Evolutionary conservation across 2,797 vertebrate genomes (phyloP), one percentile per base, ranked within the genome.

Genomic region (Kryptolebias ocellatus): DNA sequence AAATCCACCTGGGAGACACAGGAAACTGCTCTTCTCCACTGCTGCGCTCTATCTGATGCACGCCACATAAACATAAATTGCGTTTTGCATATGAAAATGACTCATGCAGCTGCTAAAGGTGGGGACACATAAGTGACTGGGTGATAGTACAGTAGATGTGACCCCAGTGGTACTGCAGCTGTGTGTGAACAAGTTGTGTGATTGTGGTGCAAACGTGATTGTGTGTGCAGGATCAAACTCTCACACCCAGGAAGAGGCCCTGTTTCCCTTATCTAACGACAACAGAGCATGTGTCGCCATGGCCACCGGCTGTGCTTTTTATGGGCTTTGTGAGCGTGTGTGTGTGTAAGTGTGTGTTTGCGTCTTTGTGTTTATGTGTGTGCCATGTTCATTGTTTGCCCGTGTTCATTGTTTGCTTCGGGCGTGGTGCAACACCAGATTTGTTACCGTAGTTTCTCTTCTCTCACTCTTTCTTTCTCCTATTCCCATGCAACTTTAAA

Each of bases 231-330:
- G 84, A 81, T 85, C 83, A 88, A 77, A 87, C 84, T 89, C 80
- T 85, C 85, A 89, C 82, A 90, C 85, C 85, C 87, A 90, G 91
- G 90, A 93, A 92, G 89, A 90, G 91, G 90, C 90, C 84, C 84
- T 84, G 87, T 87, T 90, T 86, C 87, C 82, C 89, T 92, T 92
- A 92, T 91, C 91, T 91, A 89, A 91, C 87, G 82, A 88, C 89
- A 90, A 86, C 89, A 92, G 90, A 91, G 88, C 88, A 81, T 89
- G 87, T 90, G 92, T 90, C 87, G 74, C 83, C 88, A 89, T 92
- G 90, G 88, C 88, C 90, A 91, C 87, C 74, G 88, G 91, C 90
- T 90, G 89, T 62, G 76, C 86, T 89, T 86, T 91, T 89, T 88
- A 88, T 89, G 88, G 83, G 79, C 79, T 89, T 78, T 84, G 79